Evolutionary conservation across 2,797 vertebrate genomes (phyloP).

Genomic region (Sciurus vulgaris): DNA sequence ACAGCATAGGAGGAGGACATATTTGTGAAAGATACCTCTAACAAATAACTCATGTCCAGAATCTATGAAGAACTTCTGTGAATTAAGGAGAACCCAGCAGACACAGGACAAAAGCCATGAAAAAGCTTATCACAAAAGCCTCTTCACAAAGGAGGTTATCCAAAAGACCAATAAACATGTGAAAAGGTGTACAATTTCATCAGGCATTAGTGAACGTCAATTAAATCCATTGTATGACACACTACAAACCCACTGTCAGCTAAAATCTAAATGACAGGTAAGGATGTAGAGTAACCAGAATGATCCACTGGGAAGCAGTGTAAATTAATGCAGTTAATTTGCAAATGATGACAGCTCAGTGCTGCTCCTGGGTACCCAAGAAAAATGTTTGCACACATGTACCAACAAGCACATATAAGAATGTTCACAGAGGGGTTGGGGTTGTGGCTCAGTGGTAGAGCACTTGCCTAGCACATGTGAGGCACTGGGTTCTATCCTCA

Average conservation of each 20-base stretch:
- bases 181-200: not conserved
- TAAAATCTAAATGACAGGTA: not conserved
- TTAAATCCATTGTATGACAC: not conserved
- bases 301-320: not conserved
- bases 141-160: not conserved
- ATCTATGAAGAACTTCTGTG: not conserved
- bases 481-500: too few species aligned
- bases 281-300: not conserved
- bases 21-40: not conserved
- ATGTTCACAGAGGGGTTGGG: not conserved
- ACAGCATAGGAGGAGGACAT: not conserved
- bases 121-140: not conserved
- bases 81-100: not conserved
- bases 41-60: not conserved
- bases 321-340: not conserved
- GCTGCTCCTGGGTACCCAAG: not conserved
- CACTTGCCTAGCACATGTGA: too few species aligned
- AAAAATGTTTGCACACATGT: not conserved
- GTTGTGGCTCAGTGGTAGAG: too few species aligned
- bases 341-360: not conserved
- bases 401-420: not conserved
- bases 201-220: constrained; percentile 9
- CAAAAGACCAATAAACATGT: not conserved
- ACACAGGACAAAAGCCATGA: not conserved
- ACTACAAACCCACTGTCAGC: not conserved